phyloP scores from a whole-genome alignment of 1,140 invertebrate genomes.

The Drosophila baimaii region DNA sequence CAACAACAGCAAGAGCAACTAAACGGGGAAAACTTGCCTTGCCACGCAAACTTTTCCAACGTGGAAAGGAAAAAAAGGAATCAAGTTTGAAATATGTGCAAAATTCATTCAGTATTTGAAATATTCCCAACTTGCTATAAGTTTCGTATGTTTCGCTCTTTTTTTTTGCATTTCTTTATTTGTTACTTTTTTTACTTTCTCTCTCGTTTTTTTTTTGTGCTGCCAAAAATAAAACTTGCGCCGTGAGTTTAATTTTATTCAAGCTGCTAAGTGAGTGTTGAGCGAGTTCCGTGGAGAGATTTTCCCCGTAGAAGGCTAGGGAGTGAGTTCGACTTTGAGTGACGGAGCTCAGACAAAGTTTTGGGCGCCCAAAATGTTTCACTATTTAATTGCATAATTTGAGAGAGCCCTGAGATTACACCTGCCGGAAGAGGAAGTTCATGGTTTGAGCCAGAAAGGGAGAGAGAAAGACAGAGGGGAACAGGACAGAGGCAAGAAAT shows the following conservation, averaged over 20 bases:
- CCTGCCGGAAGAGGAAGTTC: slow-evolving; percentile 5
- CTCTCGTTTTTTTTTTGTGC: slow-evolving; percentile 22
- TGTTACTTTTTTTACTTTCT: slow-evolving; percentile 9
- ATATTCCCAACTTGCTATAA: slow-evolving; percentile 75
- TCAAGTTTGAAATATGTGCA: slow-evolving; percentile 81
- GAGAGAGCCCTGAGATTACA: slow-evolving; percentile 61
- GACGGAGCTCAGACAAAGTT: slow-evolving; percentile 52
- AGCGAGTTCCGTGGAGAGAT: slow-evolving; percentile 45
- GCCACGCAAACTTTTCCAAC: slow-evolving; percentile 57
- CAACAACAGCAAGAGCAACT: slow-evolving; percentile 46
- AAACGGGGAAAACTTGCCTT: slow-evolving; percentile 48
- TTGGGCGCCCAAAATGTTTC: slow-evolving; percentile 57
- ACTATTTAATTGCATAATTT: slow-evolving; percentile 82
- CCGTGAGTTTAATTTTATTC: slow-evolving; percentile 81
- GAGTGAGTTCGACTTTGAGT: slow-evolving; percentile 16
- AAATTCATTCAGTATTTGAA: slow-evolving; percentile 81
- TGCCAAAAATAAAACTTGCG: slow-evolving; percentile 69
- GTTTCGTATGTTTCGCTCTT: slow-evolving; percentile 56
- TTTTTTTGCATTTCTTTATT: slow-evolving; percentile 19
- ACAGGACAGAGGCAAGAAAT: neutral
- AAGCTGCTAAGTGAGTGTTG: slow-evolving; percentile 78
- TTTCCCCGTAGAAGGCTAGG: neutral
- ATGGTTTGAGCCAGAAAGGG: neutral
- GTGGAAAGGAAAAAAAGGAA: slow-evolving; percentile 34
- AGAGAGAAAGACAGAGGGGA: too few relatives aligned